Base-by-base conservation (phyloP, 2,888 invertebrate species). In the Noctua pronuba region DNA sequence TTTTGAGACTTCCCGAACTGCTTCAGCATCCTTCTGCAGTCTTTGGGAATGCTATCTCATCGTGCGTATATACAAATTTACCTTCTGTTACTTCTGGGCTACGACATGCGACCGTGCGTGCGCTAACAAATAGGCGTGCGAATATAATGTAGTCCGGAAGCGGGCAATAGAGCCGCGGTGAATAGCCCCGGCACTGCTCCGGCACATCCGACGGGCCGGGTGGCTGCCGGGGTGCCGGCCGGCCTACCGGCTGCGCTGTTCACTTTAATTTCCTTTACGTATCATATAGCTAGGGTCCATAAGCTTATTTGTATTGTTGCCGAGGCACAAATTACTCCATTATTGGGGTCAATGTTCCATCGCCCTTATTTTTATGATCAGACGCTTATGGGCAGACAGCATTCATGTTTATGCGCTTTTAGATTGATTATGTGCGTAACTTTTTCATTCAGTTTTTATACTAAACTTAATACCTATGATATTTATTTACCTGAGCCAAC, bases 141-240 rank as follows among this genome's bases (percentile, higher is more conserved):
- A 88, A 67, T 68, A 46, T 71, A 60, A 75, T 71, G 62, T 52
- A 58, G 75, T 66, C 80, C 83, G 88, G 88, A 88, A 88, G 77
- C 67, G 62, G n/a, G 73, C 90, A 88, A 88, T 88, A 86, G 88
- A 79, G 78, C 49, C 76, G 83, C 80, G 78, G 60, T 73, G 75
- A 80, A 55, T 58, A 79, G 79, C 75, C 75, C 44, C 44, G 72
- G 18, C 66, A 44, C 67, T 77, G 79, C 75, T 73, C 44, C 44
- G 72, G 18, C 66, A 44, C 69, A 13, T 70, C 78, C 73, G 72
- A 60, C 41, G 66, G 62, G 71, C 52, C 31, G 60, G 21, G 1
- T 62, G 64, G n/a, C 65, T 7, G 62, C 62, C 72, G 31, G 35
- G 77, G 72, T 71, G 58, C 24, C 58, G 77, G n/a, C 62, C 28